phyloP scores from a whole-genome alignment of 2,113 vertebrate genomes.

The Nematolebias whitei region DNA sequence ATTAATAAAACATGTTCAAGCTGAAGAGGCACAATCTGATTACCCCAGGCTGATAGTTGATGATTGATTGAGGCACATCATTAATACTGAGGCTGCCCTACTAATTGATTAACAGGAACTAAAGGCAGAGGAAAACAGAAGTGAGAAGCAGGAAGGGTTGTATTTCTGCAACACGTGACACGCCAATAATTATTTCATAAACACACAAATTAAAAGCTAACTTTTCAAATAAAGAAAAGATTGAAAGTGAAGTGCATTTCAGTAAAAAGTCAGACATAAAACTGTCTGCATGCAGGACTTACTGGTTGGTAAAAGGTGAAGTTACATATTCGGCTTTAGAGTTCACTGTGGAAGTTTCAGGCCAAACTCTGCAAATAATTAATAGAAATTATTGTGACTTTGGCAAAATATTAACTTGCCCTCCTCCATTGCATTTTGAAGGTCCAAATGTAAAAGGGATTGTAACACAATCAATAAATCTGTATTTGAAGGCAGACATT shows the following conservation, averaged over 20 bases:
- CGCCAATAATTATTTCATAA: neutral
- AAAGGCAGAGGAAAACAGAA: constrained; percentile 18
- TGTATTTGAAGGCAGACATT: no score
- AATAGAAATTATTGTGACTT: neutral
- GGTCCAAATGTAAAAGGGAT: no score
- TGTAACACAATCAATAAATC: no score
- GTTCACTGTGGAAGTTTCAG: neutral
- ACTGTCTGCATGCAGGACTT: neutral
- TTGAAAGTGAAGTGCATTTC: neutral
- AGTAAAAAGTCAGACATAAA: neutral
- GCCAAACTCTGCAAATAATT: neutral
- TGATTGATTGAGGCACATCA: constrained; percentile 19
- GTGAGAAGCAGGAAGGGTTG: constrained; percentile 11
- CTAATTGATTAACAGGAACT: constrained; percentile 24
- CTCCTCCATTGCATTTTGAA: no score
- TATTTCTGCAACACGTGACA: neutral
- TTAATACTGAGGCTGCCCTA: constrained; percentile 10
- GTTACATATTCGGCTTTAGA: neutral
- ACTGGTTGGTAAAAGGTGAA: neutral
- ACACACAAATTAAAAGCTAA: neutral
- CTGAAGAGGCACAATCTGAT: neutral
- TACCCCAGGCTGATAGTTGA: neutral
- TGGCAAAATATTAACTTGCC: neutral
- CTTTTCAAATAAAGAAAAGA: no score
- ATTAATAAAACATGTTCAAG: constrained; percentile 12